Evolutionary conservation across 2,797 vertebrate genomes (phyloP).

Genomic region (Novumbra hubbsi): DNA sequence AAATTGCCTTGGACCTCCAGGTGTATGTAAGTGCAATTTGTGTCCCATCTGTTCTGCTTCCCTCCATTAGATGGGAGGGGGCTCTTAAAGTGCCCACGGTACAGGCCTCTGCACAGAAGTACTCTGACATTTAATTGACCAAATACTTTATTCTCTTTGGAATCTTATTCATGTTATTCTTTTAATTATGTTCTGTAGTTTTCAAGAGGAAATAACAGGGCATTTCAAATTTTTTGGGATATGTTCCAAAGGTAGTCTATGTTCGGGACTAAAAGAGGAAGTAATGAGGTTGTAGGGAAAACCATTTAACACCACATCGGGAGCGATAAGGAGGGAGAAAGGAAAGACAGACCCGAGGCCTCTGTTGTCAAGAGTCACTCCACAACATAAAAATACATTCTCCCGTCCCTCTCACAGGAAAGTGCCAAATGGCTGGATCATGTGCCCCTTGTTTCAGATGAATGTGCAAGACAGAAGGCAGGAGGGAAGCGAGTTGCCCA

Average conservation of each 20-base stretch:
- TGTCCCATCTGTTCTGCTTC: constrained; percentile 83
- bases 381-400: constrained; percentile 33
- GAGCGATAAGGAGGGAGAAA: constrained; percentile 22
- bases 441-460: constrained; percentile 62
- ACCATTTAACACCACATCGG: constrained; percentile 39
- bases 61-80: constrained; percentile 77
- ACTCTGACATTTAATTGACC: constrained; percentile 69
- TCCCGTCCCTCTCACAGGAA: constrained; percentile 50
- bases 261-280: constrained; percentile 14
- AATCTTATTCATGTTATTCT: constrained; percentile 58
- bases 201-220: constrained; percentile 44
- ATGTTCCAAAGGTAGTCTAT: constrained; percentile 8
- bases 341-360: constrained; percentile 43
- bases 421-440: constrained; percentile 62
- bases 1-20: constrained; percentile 81
- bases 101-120: constrained; percentile 63
- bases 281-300: constrained; percentile 30
- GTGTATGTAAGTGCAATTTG: constrained; percentile 81
- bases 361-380: constrained; percentile 41
- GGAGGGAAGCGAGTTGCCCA: constrained; percentile 71
- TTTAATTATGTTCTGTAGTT: constrained; percentile 28
- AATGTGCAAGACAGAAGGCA: constrained; percentile 74
- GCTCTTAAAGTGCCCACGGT: constrained; percentile 69
- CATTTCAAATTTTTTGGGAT: constrained; percentile 18
- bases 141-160: constrained; percentile 55